Evolutionary conservation across 2,113 vertebrate genomes (phyloP), one percentile per base, ranked within the genome.

Genomic region (Sinocyclocheilus maitianheensis): DNA sequence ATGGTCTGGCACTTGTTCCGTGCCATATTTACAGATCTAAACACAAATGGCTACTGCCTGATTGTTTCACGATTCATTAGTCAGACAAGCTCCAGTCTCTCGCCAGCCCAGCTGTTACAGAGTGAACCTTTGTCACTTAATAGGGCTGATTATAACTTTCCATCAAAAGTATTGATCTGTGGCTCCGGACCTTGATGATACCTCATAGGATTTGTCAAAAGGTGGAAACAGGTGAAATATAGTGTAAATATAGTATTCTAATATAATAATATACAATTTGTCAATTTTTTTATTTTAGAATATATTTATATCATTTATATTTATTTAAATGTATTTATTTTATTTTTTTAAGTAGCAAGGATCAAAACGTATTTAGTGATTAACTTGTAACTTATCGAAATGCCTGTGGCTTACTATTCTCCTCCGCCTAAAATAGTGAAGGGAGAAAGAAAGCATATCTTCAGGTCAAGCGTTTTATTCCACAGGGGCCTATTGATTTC

Each of bases 51-150:
- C 97, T 97, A 97, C 96, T 97, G 98, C 98, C 97, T 98, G 98
- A 99, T 98, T 99, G 97, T 99, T 99, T 99, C 98, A 99, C 98
- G 97, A 99, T 99, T 99, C 98, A 99, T 99, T 99, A 99, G 97
- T 98, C 97, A 98, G 98, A 99, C 98, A 99, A 97, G 97, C 96
- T 97, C 97, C 96, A 95, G 96, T 97, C 96, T 95, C 95, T 96
- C 94, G 96, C 97, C 97, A 97, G 98, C 96, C 97, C 98, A 99
- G 98, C 98, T 99, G 98, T 99, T 99, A 96, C 97, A 97, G 98
- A 98, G 97, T 97, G 98, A 98, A 99, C 97, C 98, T 98, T 99
- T 99, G 97, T 98, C 97, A 98, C 97, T 98, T 99, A 98, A 98
- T 98, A 98, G 97, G 96, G 96, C 97, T 96, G 96, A 97, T 97